Evolutionary conservation across 2,888 invertebrate genomes (phyloP).

Genomic region (Drosophila anomalipes): DNA sequence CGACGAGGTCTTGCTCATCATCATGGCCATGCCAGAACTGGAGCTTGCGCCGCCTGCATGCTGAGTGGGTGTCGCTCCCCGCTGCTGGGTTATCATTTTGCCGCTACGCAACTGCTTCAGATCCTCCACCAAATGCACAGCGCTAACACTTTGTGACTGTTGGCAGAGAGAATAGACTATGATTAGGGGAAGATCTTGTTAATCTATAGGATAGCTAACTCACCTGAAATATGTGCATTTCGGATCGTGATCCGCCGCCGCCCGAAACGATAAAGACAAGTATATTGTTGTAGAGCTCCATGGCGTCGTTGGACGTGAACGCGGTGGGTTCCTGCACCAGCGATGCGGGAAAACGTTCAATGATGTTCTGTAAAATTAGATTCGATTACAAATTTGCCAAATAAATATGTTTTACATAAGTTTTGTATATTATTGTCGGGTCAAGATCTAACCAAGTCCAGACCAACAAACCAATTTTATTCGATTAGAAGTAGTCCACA

Average conservation of each 20-base stretch:
- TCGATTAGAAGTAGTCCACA: too few species aligned
- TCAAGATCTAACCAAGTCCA: too few species aligned
- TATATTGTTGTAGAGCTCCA: conserved; percentile 99
- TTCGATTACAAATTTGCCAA: background rate
- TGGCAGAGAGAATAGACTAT: background rate
- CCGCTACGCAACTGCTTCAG: conserved; percentile 90
- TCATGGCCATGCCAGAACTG: conserved; percentile 63
- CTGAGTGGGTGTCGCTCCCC: conserved; percentile 81
- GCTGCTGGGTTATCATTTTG: conserved; percentile 87
- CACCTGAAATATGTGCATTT: conserved; percentile 98
- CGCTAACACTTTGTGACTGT: conserved; percentile 92
- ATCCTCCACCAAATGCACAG: conserved; percentile 94
- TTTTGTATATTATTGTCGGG: too few species aligned
- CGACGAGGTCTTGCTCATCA: conserved; percentile 77
- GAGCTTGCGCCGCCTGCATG: conserved; percentile 59
- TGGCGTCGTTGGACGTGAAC: conserved; percentile 97
- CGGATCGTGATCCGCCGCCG: conserved; percentile 89
- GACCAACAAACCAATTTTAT: background rate
- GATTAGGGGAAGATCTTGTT: background rate
- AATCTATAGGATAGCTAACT: conserved; percentile 33
- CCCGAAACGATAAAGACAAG: conserved; percentile 97
- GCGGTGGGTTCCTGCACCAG: conserved; percentile 98
- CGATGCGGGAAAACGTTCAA: conserved; percentile 97
- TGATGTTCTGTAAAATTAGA: conserved; percentile 90
- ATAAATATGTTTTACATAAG: background rate